Conservation (phyloP, 2,888 invertebrate genomes). For the Clepsis dumicolana region DNA sequence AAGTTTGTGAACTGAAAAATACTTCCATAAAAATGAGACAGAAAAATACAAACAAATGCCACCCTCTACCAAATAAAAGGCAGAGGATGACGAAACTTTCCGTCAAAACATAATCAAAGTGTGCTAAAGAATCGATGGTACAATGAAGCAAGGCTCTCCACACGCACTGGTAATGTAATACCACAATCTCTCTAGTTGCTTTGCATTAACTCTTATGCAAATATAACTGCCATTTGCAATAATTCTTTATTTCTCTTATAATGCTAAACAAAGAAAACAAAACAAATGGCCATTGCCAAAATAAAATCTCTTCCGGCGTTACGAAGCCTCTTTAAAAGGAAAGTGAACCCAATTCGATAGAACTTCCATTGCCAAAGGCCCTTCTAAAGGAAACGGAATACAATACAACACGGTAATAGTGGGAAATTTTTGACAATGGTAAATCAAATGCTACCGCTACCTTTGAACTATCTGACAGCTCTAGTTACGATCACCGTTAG, state of each 20-base stretch:
- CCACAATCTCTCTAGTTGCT: too few relatives aligned
- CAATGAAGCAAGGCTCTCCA: too few relatives aligned
- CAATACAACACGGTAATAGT: slow-evolving; percentile 25
- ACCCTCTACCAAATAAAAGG: background rate
- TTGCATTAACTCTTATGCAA: too few relatives aligned
- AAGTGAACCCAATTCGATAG: slow-evolving; percentile 21
- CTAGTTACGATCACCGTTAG: background rate
- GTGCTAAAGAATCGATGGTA: too few relatives aligned
- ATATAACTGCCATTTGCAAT: background rate
- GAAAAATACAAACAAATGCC: slow-evolving; percentile 3
- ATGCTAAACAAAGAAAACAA: background rate
- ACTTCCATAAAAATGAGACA: background rate
- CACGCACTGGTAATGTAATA: too few relatives aligned
- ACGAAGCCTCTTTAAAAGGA: slow-evolving; percentile 25
- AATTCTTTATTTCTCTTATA: background rate
- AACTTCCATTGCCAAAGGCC: slow-evolving; percentile 1
- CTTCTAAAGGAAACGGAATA: slow-evolving; percentile 28
- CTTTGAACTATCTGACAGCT: background rate
- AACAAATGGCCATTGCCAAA: background rate
- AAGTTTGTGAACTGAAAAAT: background rate
- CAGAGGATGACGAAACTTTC: background rate
- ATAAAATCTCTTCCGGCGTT: slow-evolving; percentile 11
- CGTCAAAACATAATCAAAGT: too few relatives aligned
- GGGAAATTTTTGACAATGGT: slow-evolving; percentile 20
- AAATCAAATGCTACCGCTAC: slow-evolving; percentile 18